Base-by-base conservation (phyloP, 2,888 invertebrate species). In the Baronia brevicornis region DNA sequence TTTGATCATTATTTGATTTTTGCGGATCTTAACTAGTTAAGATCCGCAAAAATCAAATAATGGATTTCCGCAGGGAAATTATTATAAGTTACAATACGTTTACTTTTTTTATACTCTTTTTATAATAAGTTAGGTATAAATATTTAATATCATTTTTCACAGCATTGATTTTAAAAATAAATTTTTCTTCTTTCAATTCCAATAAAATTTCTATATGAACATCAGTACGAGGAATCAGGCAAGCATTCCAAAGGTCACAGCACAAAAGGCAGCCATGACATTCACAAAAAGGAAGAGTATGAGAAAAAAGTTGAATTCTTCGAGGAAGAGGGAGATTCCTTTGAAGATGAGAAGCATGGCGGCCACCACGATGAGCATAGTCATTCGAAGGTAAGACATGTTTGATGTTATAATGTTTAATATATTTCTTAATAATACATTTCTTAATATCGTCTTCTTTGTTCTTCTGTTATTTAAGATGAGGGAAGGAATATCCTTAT, bases 301-400 rank as follows among this genome's bases (percentile, higher is more conserved):
- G 89, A 91, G 53, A 91, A 91, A 59, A 90, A 90, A 38, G 88
- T 90, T 15, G 91, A 91, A 54, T 92, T 91, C 75, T 92, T 89
- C 53, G 91, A 92, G 54, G 91, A 91, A 59, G 89, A 88, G 36
- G 88, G 91, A 14, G 91, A 91, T 41, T 89, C 88, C 2, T 88
- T 84, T 0, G 90, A 89, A 12, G 82, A 86, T 24, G 90, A 89
- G 47, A 90, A 89, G 41, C 87, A 89, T 36, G 90, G 90, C 1
- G 90, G 85, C 0, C 87, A 73, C 55, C 80, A 86, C 41, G 67
- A 85, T 10, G 86, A 89, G 20, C 79, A 86, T 33, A 62, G 56
- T 2, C 75, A 78, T 35, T 43, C 60, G 1, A 45, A 60, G 62
- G 82, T 80, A 48, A 57, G 63, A 32, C 1, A 26, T 9, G 10